Base-by-base conservation (phyloP, 1,140 invertebrate genomes). In the Melanaphis sacchari region DNA sequence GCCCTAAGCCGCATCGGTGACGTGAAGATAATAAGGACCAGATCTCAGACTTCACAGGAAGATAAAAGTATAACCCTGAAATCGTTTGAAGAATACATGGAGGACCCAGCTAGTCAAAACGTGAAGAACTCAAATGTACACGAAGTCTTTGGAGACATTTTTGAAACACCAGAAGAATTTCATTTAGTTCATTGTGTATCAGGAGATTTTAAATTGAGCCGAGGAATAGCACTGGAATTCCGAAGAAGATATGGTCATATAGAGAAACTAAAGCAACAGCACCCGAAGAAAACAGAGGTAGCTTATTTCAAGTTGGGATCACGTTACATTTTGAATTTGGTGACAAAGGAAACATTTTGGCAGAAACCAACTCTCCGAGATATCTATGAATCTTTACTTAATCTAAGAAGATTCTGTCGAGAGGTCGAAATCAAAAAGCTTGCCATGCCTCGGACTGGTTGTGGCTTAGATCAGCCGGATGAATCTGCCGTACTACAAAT, bases 41-140 rank as follows among this genome's bases (percentile, higher is more conserved):
- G 94, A 94, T 84, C 94, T 94, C n/a, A 82, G 36, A 82, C 76
- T 7, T 82, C 52, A 54, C 52, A 54, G 52, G 52, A 54, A 26
- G 52, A 54, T 54, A 82, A 82, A 22, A 82, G 18, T 22, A 82
- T 82, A 38, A 82, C 36, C n/a, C 36, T 38, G 22, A 82, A 38
- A 38, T 38, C 36, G 36, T 82, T 38, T 22, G n/a, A 82, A 36
- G 76, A 82, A 22, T 82, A 38, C 18, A 82, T 82, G n/a, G 21
- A 36, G 40, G 76, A 38, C 36, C 15, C 76, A 82, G 36, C 7
- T 54, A 54, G 52, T 54, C 52, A 54, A 54, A 54, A 54, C 6
- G 52, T 54, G 24, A 54, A 54, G 52, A 54, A 54, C 52, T 26
- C 52, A 54, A 54, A 54, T 54, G 52, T 54, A 54, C 52, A 54